phyloP scores from a whole-genome alignment of 2,888 invertebrate genomes.

The Amblyjoppa proteus region DNA sequence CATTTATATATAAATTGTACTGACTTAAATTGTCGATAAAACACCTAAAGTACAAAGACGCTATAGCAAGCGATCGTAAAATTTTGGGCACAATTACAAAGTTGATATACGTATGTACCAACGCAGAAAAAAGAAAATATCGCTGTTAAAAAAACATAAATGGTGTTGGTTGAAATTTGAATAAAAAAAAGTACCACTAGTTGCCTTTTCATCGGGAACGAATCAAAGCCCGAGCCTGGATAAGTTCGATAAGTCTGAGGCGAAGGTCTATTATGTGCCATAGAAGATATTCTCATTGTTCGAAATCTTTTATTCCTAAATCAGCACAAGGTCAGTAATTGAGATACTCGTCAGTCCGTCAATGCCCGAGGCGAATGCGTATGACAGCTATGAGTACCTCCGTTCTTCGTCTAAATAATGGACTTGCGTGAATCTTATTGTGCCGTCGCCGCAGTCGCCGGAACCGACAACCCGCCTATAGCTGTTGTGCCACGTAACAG shows the following conservation, averaged over 20 bases:
- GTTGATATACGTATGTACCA: not conserved
- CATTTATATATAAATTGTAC: not conserved
- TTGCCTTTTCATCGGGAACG: conserved; percentile 14
- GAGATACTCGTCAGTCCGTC: not conserved
- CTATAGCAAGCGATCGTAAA: not conserved
- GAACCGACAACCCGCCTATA: conserved; percentile 18
- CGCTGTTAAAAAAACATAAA: not conserved
- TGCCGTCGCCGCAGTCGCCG: conserved; percentile 29
- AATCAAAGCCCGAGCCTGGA: not conserved
- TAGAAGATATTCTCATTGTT: not conserved
- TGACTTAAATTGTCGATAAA: not conserved
- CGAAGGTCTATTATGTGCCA: not conserved
- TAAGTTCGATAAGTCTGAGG: not conserved
- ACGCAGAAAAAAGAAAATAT: not conserved
- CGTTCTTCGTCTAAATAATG: conserved; percentile 38
- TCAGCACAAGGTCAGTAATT: conserved; percentile 1
- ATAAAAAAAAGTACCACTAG: conserved; percentile 12
- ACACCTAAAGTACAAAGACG: not conserved
- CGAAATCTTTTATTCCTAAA: not conserved
- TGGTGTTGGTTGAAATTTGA: not conserved
- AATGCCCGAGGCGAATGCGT: not conserved
- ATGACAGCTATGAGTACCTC: conserved; percentile 21
- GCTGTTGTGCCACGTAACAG: conserved; percentile 43
- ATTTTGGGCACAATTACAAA: not conserved
- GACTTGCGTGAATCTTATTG: conserved; percentile 54